These are phyloP conservation scores for Nyctibius bracteatus DNA, from an alignment of 2,113 vertebrate genomes.

Conservation along the genomic window DNA sequence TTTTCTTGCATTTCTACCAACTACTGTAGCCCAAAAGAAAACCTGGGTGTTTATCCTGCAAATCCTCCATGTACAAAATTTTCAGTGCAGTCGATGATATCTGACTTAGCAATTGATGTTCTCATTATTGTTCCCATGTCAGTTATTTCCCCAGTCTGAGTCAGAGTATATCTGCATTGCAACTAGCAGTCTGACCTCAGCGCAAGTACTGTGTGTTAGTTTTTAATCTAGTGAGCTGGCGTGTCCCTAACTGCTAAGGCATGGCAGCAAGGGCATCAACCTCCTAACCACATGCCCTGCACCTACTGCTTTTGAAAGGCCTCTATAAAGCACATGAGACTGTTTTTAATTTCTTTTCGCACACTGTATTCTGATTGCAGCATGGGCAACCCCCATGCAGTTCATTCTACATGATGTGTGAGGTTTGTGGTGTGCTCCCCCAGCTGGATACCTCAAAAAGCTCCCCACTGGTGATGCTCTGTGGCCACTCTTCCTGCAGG, in stretches of 20 bases:
- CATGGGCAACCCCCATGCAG: rapidly evolving
- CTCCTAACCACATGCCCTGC: rapidly evolving
- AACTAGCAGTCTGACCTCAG: not conserved
- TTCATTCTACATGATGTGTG: not conserved
- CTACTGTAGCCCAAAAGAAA: slow-evolving; percentile 17
- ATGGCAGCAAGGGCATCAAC: not conserved
- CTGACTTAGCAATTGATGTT: slow-evolving; percentile 61
- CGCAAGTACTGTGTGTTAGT: not conserved
- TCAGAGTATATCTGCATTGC: not conserved
- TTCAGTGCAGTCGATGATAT: slow-evolving; percentile 45
- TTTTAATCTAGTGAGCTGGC: not conserved
- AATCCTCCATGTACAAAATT: slow-evolving; percentile 29
- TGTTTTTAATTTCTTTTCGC: not conserved
- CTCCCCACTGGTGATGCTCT: rapidly evolving
- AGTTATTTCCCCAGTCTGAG: slow-evolving; percentile 3
- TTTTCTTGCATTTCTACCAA: not conserved
- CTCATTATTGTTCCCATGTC: slow-evolving; percentile 56
- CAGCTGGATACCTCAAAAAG: not conserved
- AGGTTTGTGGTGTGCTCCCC: not conserved
- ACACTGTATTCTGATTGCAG: not conserved
- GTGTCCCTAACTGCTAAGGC: not conserved
- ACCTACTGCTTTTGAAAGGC: not conserved
- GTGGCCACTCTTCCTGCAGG: not conserved
- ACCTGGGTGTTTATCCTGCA: slow-evolving; percentile 35
- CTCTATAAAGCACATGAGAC: not conserved